A percentile compares a stretch with the other conserved stretches of the same genome.
phyloP scores from a whole-genome alignment of 1,140 invertebrate species.

The Temnothorax nylanderi region DNA sequence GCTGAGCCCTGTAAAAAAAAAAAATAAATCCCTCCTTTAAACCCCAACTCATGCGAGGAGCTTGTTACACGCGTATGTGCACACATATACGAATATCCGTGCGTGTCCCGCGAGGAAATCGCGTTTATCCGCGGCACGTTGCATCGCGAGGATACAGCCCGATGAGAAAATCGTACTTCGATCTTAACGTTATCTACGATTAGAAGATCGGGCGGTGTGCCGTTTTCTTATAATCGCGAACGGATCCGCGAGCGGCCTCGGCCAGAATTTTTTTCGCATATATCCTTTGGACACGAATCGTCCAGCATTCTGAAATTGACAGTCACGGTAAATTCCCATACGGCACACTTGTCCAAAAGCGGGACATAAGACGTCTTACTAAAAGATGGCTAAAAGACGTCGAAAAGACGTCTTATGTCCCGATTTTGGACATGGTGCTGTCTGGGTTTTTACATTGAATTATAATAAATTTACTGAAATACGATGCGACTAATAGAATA shows the following conservation, averaged over 20 bases:
- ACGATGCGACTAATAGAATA: background rate
- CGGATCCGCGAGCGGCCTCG: background rate
- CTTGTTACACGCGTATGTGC: constrained; percentile 27
- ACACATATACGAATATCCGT: background rate
- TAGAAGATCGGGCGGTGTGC: constrained; percentile 11
- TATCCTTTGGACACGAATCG: background rate
- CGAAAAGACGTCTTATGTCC: too few relatives aligned
- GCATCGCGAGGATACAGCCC: constrained; percentile 24
- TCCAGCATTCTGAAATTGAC: background rate
- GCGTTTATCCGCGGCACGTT: background rate
- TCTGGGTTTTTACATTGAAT: background rate
- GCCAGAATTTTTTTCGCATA: background rate
- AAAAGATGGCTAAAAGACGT: too few relatives aligned
- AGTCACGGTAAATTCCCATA: background rate
- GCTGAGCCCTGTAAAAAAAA: constrained; percentile 50
- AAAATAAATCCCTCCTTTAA: constrained; percentile 54
- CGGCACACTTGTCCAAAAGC: too few relatives aligned
- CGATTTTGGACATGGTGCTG: too few relatives aligned
- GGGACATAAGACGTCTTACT: too few relatives aligned
- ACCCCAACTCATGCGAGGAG: constrained; percentile 36
- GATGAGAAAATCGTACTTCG: constrained; percentile 24
- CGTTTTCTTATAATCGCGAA: constrained; percentile 38
- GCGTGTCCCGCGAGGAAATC: background rate
- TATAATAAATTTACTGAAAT: background rate
- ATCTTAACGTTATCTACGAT: constrained; percentile 36